phyloP scores from a whole-genome alignment of 1,140 invertebrate species.

The Euschistus heros region DNA sequence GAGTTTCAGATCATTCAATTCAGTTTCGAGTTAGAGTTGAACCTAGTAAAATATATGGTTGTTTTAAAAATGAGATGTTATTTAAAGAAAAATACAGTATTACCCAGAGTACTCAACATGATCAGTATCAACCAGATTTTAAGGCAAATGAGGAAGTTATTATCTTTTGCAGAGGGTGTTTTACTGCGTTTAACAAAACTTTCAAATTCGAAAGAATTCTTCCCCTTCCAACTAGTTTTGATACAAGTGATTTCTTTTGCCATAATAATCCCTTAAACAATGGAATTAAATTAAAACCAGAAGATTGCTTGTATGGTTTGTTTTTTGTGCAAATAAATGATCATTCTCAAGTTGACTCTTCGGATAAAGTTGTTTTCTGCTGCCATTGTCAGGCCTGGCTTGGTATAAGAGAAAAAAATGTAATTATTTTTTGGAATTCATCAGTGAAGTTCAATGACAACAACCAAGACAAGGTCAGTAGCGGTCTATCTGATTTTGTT shows the following conservation, averaged over 20 bases:
- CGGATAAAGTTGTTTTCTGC: not conserved
- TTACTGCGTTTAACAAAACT: not conserved
- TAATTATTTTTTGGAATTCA: constrained; percentile 3
- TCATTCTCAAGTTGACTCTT: not conserved
- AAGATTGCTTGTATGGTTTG: constrained; percentile 14
- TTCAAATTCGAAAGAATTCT: constrained; percentile 12
- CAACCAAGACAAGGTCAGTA: not conserved
- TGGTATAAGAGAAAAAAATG: not conserved
- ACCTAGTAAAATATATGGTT: constrained; percentile 6
- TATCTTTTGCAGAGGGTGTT: not conserved
- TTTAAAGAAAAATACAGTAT: not conserved
- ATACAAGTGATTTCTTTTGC: constrained; percentile 15
- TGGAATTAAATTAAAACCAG: not conserved
- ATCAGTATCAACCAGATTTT: not conserved
- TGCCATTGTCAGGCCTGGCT: not conserved
- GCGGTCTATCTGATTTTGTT: not conserved
- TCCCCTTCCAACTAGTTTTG: constrained; percentile 11
- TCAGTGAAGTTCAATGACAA: not conserved
- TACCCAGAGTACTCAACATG: not conserved
- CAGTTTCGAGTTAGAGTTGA: not conserved
- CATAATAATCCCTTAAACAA: not conserved
- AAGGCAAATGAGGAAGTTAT: not conserved
- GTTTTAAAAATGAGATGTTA: constrained; percentile 7
- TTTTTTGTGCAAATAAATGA: not conserved
- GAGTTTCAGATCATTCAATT: not conserved